phyloP scores from a whole-genome alignment of 2,797 vertebrate genomes.

The Aselliscus stoliczkanus region DNA sequence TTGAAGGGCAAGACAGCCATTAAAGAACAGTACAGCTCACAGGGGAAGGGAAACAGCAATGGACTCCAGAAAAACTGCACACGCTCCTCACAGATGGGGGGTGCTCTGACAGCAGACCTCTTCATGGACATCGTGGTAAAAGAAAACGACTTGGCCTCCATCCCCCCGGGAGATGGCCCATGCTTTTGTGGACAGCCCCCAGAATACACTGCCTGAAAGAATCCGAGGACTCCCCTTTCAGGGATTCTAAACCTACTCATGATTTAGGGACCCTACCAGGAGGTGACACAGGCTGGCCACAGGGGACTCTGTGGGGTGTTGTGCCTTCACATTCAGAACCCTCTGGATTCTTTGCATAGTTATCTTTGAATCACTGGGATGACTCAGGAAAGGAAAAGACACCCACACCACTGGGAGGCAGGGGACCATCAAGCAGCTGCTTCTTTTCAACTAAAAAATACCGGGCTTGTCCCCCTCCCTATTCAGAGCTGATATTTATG shows the following conservation, averaged over 20 bases:
- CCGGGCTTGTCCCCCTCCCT: background rate
- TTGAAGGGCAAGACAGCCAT: conserved; percentile 67
- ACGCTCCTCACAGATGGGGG: background rate
- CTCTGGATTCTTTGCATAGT: conserved; percentile 34
- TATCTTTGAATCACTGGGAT: conserved; percentile 43
- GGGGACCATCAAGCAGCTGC: background rate
- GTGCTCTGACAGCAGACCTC: conserved; percentile 7
- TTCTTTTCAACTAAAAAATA: background rate
- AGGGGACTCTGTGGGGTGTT: background rate
- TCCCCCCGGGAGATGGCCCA: background rate
- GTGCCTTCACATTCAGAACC: background rate
- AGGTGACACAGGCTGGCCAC: background rate
- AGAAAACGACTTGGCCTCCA: background rate
- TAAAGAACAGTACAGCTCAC: conserved; percentile 75
- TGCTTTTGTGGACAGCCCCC: background rate
- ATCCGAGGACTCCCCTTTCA: background rate
- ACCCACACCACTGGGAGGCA: background rate
- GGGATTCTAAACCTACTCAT: background rate
- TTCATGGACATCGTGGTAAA: background rate
- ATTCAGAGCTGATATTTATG: background rate
- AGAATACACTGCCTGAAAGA: background rate
- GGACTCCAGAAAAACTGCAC: conserved; percentile 45
- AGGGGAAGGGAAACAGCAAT: conserved; percentile 61
- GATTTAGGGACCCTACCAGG: background rate
- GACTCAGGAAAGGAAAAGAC: conserved; percentile 41